Evolutionary conservation across 2,113 vertebrate species (phyloP), one percentile per base, ranked within the genome.

Genomic region (Setophaga kirtlandii): DNA sequence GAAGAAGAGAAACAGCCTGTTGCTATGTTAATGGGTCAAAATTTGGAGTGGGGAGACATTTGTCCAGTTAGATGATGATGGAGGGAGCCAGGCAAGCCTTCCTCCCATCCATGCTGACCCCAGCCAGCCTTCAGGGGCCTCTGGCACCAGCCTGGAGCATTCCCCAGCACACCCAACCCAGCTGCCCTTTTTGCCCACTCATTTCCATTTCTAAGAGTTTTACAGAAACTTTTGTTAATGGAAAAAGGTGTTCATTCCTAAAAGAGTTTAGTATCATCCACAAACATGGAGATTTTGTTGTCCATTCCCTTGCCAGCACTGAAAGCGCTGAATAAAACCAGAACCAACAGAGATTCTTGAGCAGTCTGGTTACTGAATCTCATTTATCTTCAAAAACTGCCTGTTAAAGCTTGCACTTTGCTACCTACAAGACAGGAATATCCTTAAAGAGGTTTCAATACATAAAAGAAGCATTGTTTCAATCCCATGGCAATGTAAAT

Each of bases 1-100:
- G 81, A 23, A 78, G 37, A 95, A 96, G 93, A 96, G 89, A 95
- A 95, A 93, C 59, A 93, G 69, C 86, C 86, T 88, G 83, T 79
- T 82, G 80, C 78, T 95, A 53, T 30, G 9, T 62, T 94, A 90
- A 91, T 93, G 82, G 94, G 88, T 89, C 92, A 73, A 91, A 80
- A 92, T 94, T 89, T 71, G 78, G 90, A 86, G 83, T 3, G 3
- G 86, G 77, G 85, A 93, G 47, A 20, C 15, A 7, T 94, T 90
- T 79, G 80, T 77, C 87, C 90, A 67, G 62, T 46, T 17, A 49
- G 83, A 81, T 24, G 35, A 53, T 37, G 83, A 63, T 74, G 79
- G 25, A 77, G 55, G 59, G 46, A 87, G 21, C 62, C 39, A 0
- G 27, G 30, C 0, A 0, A 75, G 47, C 58, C 2, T 70, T 69